Evolutionary conservation across 2,888 invertebrate genomes (phyloP).

Genomic region (Campoplex capitator): DNA sequence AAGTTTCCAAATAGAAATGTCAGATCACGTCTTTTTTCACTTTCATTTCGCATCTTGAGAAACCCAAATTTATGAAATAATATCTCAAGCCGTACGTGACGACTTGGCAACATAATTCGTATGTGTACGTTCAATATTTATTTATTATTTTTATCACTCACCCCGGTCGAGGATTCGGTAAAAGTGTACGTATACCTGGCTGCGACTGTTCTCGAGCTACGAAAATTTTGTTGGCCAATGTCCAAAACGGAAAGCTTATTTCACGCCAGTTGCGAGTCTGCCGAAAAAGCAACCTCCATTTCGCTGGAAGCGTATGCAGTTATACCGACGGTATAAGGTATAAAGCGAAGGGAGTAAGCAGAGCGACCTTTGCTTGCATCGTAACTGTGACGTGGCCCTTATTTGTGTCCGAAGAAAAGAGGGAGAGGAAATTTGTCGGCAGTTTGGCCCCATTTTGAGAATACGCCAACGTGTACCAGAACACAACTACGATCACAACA

Average conservation of each 20-base stretch:
- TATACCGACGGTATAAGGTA: background rate
- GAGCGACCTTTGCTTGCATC: conserved; percentile 7
- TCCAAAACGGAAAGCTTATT: conserved; percentile 52
- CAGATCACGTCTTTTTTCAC: background rate
- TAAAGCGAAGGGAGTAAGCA: background rate
- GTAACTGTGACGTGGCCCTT: conserved; percentile 10
- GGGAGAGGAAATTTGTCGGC: background rate
- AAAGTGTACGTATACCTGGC: conserved; percentile 2
- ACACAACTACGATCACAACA: conserved; percentile 14
- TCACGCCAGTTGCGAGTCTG: conserved; percentile 44
- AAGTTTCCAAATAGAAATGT: background rate
- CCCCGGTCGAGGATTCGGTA: conserved; percentile 12
- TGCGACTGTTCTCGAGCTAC: conserved; percentile 31
- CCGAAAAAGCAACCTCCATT: conserved; percentile 22
- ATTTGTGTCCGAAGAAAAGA: conserved; percentile 14
- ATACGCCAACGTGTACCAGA: conserved; percentile 9
- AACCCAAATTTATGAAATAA: background rate
- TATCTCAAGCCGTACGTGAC: background rate
- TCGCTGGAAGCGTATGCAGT: conserved; percentile 16
- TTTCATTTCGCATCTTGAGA: background rate
- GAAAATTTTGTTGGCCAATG: conserved; percentile 58
- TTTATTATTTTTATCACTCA: conserved; percentile 30
- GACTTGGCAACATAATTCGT: background rate
- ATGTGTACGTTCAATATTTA: conserved; percentile 10
- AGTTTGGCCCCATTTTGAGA: conserved; percentile 37